These are phyloP conservation scores for Diadophis punctatus DNA, from an alignment of 2,113 vertebrate genomes.

Conservation along the genomic window DNA sequence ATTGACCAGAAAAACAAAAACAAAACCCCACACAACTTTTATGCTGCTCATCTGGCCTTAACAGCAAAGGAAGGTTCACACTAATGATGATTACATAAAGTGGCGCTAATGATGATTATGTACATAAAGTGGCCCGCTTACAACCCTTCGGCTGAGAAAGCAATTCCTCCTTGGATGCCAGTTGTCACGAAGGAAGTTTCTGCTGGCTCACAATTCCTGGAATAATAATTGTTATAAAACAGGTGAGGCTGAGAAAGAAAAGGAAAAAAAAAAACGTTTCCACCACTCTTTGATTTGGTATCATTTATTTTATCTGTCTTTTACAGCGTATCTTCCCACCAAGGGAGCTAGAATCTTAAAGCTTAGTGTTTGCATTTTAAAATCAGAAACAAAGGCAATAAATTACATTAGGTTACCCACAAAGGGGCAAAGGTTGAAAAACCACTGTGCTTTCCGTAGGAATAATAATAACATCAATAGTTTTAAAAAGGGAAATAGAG, in stretches of 20 bases:
- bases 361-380: slow-evolving; percentile 11
- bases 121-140: background rate
- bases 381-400: slow-evolving; percentile 13
- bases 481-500: background rate
- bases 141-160: background rate
- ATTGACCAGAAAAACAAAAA: background rate
- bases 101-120: background rate
- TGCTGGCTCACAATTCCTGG: background rate
- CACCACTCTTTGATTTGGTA: background rate
- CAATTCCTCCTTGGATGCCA: background rate
- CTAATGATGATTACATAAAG: background rate
- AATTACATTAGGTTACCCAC: slow-evolving; percentile 27
- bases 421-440: slow-evolving; percentile 19
- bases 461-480: slow-evolving; percentile 13
- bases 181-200: background rate
- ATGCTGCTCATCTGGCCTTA: background rate
- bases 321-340: background rate
- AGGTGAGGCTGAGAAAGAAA: background rate
- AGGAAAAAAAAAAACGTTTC: background rate
- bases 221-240: background rate
- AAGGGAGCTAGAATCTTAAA: background rate
- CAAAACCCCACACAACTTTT: background rate
- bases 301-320: slow-evolving; percentile 6
- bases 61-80: background rate
- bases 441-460: slow-evolving; percentile 15